phyloP scores from a whole-genome alignment of 2,797 vertebrate genomes.

The Cercopithecus neglectus region DNA sequence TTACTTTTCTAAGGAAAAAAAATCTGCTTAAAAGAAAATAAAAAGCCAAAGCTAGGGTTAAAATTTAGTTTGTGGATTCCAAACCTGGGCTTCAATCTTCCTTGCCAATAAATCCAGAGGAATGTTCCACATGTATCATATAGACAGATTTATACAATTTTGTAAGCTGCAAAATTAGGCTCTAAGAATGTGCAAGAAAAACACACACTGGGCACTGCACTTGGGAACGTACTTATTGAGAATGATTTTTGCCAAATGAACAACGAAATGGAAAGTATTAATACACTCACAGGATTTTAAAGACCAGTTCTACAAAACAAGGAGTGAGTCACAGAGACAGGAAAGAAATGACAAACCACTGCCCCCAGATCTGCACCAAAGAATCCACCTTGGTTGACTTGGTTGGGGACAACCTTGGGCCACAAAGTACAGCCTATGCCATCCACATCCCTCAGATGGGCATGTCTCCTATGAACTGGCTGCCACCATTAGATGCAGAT shows the following conservation, averaged over 20 bases:
- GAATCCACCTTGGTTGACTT: not conserved
- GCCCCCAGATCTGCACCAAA: not conserved
- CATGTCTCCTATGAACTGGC: not conserved
- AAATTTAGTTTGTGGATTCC: constrained; percentile 7
- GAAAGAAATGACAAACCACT: not conserved
- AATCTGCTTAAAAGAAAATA: constrained; percentile 13
- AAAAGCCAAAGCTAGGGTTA: constrained; percentile 20
- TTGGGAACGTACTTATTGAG: constrained; percentile 30
- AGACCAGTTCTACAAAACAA: not conserved
- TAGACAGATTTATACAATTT: constrained; percentile 27
- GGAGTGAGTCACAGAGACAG: not conserved
- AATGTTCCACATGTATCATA: not conserved
- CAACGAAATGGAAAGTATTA: not conserved
- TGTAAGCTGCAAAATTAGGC: constrained; percentile 34
- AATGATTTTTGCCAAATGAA: not conserved
- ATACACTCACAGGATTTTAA: not conserved
- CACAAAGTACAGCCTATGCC: not conserved
- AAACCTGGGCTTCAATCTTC: constrained; percentile 26
- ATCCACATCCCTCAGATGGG: rapidly evolving
- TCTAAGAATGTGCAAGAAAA: constrained; percentile 47
- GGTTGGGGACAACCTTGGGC: not conserved
- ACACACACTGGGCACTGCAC: not conserved
- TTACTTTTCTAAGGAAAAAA: not conserved
- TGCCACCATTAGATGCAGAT: not conserved
- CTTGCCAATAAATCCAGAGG: constrained; percentile 36